A percentile compares a stretch with the other conserved stretches of the same genome.
phyloP scores from a whole-genome alignment of 2,797 vertebrate species.

The Chrosomus eos region DNA sequence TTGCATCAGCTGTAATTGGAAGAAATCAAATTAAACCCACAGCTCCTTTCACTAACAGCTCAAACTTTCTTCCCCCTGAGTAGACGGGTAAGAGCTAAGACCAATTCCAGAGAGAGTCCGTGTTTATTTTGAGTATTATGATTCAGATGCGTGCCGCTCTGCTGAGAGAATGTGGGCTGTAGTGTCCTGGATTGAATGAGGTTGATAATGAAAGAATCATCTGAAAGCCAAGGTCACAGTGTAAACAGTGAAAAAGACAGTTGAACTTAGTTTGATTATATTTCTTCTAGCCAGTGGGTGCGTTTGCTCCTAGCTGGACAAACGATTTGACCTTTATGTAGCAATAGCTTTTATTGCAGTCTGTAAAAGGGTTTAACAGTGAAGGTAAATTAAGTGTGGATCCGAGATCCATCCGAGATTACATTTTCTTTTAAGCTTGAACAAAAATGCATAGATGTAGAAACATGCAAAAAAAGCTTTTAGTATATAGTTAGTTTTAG shows the following conservation, averaged over 20 bases:
- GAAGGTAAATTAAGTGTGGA: conserved; percentile 16
- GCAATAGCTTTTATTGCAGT: conserved; percentile 23
- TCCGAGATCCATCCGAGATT: background rate
- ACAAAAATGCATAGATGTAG: background rate
- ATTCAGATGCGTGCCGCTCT: background rate
- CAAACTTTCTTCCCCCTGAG: conserved; percentile 14
- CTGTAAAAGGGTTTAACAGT: conserved; percentile 24
- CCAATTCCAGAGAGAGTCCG: conserved; percentile 12
- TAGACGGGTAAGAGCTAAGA: background rate
- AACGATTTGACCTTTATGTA: conserved; percentile 32
- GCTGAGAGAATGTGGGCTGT: conserved; percentile 14
- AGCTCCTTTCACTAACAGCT: background rate
- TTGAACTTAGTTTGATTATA: background rate
- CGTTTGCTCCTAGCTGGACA: conserved; percentile 9
- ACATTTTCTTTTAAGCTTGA: background rate
- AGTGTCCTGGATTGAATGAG: conserved; percentile 34
- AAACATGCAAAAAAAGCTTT: background rate
- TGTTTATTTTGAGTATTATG: conserved; percentile 32
- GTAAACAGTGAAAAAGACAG: background rate
- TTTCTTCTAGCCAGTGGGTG: background rate
- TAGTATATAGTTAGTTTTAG: too few relatives aligned
- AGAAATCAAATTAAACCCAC: conserved; percentile 31
- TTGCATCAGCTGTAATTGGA: conserved; percentile 41
- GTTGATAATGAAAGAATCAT: conserved; percentile 30
- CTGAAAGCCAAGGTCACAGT: conserved; percentile 9